phyloP scores from a whole-genome alignment of 2,797 vertebrate genomes.

The Spinus olivaceus region DNA sequence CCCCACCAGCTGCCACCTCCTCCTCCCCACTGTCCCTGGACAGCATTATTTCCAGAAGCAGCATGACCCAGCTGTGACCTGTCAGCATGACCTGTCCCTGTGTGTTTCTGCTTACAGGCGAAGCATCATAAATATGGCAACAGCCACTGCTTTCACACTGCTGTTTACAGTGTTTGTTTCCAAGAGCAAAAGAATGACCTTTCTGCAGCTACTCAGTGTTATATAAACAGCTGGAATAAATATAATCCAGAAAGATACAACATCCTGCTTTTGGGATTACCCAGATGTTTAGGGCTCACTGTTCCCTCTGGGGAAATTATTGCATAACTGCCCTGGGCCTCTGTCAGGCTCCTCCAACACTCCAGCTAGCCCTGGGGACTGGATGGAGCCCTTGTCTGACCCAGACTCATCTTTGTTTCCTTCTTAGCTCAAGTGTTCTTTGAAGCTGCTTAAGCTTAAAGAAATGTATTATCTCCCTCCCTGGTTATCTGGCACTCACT shows the following conservation, averaged over 20 bases:
- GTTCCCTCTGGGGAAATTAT: not conserved
- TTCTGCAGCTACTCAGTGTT: constrained; percentile 5
- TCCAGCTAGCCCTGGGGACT: not conserved
- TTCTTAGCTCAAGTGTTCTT: constrained; percentile 6
- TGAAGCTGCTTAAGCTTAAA: constrained; percentile 2
- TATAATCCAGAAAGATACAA: not conserved
- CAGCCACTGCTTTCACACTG: not conserved
- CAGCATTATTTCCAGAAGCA: not conserved
- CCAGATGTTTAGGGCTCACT: not conserved
- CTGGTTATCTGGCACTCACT: not conserved
- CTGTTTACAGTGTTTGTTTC: not conserved
- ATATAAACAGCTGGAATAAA: constrained; percentile 29
- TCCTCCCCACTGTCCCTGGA: not conserved
- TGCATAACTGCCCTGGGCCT: not conserved
- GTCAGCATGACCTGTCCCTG: not conserved
- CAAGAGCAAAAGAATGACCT: not conserved
- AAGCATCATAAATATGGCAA: not conserved
- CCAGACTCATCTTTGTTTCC: not conserved
- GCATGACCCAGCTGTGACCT: not conserved
- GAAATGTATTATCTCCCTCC: not conserved
- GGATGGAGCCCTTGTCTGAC: not conserved
- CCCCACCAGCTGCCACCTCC: not conserved
- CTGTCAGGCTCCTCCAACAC: not conserved
- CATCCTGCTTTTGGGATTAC: constrained; percentile 13
- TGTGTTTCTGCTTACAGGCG: not conserved